A percentile compares a stretch with the other conserved stretches of the same genome.
phyloP scores from a whole-genome alignment of 1,140 invertebrate species.

The Mycetomoellerius zeteki region DNA sequence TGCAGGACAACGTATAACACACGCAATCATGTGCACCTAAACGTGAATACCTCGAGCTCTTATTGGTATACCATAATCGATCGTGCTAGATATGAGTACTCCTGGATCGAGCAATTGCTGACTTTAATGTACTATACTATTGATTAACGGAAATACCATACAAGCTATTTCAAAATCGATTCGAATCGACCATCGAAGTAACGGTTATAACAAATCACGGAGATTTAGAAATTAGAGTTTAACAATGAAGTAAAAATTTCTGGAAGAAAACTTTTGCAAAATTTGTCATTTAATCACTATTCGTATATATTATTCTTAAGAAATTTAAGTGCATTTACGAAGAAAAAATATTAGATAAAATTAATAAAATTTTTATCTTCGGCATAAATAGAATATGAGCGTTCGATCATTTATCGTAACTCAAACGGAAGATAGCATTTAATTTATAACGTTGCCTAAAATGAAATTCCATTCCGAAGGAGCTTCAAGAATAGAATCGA shows the following conservation, averaged over 20 bases:
- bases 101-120: conserved; percentile 62
- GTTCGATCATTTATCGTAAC: conserved; percentile 51
- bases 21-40: conserved; percentile 31
- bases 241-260: neutral
- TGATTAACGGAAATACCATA: conserved; percentile 50
- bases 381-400: conserved; percentile 37
- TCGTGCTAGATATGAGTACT: conserved; percentile 58
- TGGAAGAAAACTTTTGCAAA: neutral
- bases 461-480: conserved; percentile 56
- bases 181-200: neutral
- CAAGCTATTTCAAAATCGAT: conserved; percentile 25
- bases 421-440: conserved; percentile 27
- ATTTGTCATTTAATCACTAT: neutral
- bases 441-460: conserved; percentile 51
- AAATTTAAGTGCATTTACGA: neutral
- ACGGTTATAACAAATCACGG: neutral
- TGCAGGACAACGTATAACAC: neutral
- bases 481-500: conserved; percentile 35
- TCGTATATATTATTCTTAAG: neutral
- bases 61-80: conserved; percentile 72
- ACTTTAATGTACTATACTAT: conserved; percentile 49
- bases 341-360: conserved; percentile 36
- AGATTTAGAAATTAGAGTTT: neutral
- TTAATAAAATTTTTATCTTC: conserved; percentile 55
- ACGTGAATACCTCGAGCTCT: conserved; percentile 67